Percentiles rank a stretch among this genome's conserved stretches.
Evolutionary conservation across 2,888 invertebrate species (phyloP).

Genomic region (Ecdyonurus torrentis): DNA sequence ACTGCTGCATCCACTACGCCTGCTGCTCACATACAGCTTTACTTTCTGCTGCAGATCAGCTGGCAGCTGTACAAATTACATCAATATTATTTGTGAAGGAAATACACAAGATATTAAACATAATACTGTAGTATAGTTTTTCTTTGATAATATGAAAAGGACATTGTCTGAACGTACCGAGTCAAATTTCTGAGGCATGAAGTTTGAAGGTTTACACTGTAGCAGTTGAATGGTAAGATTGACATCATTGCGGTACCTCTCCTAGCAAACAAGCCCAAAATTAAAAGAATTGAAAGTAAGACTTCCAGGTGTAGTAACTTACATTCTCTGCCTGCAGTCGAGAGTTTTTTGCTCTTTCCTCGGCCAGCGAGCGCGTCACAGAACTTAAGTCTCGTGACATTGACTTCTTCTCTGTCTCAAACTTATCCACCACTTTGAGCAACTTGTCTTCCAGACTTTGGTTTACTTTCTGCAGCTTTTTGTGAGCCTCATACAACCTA

Average conservation of each 20-base stretch:
- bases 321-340: conserved; percentile 77
- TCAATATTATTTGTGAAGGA: background rate
- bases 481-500: conserved; percentile 83
- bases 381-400: conserved; percentile 76
- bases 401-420: conserved; percentile 74
- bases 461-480: conserved; percentile 84
- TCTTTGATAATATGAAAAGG: conserved; percentile 1
- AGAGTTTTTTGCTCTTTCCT: conserved; percentile 68
- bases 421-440: conserved; percentile 78
- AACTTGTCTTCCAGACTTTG: conserved; percentile 90
- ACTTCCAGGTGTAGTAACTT: conserved; percentile 22
- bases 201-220: conserved; percentile 89
- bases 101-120: conserved; percentile 7
- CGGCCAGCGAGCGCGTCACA: conserved; percentile 64
- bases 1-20: conserved; percentile 26
- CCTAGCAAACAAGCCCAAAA: conserved; percentile 38
- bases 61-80: conserved; percentile 49
- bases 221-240: conserved; percentile 83
- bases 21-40: conserved; percentile 53
- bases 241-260: conserved; percentile 85
- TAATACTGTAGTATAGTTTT: conserved; percentile 1
- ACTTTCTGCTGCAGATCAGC: conserved; percentile 83
- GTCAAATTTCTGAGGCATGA: conserved; percentile 80
- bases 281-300: background rate
- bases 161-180: conserved; percentile 42